Evolutionary conservation across 2,888 invertebrate genomes (phyloP).

Genomic region (Oxycera nigricornis): DNA sequence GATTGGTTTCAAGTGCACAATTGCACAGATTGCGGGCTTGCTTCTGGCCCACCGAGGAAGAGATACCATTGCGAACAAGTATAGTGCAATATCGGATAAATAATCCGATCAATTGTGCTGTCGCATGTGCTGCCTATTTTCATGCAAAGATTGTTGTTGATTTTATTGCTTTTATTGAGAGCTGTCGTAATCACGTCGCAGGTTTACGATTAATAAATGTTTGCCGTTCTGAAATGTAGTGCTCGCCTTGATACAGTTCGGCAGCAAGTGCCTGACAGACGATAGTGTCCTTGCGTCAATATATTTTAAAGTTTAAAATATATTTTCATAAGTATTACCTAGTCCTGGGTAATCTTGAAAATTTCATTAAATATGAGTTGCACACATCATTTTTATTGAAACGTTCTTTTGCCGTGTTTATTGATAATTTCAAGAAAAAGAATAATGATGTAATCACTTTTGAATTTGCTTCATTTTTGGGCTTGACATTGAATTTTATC

Average conservation of each 20-base stretch:
- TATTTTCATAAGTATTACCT: too few species aligned
- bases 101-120: neutral
- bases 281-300: neutral
- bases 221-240: neutral
- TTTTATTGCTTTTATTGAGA: neutral
- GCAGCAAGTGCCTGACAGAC: neutral
- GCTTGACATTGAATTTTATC: too few species aligned
- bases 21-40: neutral
- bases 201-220: neutral
- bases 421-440: too few species aligned
- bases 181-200: neutral
- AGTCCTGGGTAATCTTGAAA: too few species aligned
- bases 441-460: too few species aligned
- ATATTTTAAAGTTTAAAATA: too few species aligned
- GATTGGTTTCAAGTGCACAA: constrained; percentile 11
- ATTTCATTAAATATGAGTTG: too few species aligned
- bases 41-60: neutral
- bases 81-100: neutral
- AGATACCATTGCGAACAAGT: neutral
- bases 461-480: too few species aligned
- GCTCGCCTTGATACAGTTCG: neutral
- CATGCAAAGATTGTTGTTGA: neutral
- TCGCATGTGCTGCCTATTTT: neutral
- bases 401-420: too few species aligned
- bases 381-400: too few species aligned